These are phyloP conservation scores for Drosophila ambigua DNA, from an alignment of 1,140 invertebrate genomes.

Conservation along the genomic window DNA sequence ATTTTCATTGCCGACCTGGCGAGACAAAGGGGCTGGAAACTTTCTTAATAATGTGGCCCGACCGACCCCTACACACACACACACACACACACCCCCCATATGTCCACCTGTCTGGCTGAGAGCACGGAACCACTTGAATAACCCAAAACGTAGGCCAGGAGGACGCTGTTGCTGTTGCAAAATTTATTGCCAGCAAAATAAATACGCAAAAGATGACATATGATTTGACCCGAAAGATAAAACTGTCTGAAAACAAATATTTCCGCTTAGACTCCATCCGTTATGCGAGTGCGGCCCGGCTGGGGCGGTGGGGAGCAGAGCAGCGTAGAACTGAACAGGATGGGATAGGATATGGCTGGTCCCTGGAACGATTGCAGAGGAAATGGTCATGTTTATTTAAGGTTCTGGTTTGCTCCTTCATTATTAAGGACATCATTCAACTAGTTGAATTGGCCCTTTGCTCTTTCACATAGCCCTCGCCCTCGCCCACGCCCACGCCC, in stretches of 20 bases:
- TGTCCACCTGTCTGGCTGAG: conserved; percentile 48
- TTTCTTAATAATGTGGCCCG: conserved; percentile 70
- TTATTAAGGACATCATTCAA: conserved; percentile 81
- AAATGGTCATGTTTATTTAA: conserved; percentile 67
- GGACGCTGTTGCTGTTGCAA: conserved; percentile 53
- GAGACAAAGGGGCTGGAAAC: conserved; percentile 50
- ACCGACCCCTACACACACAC: conserved; percentile 31
- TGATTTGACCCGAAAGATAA: conserved; percentile 76
- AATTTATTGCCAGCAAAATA: conserved; percentile 70
- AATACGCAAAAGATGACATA: conserved; percentile 81
- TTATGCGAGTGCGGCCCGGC: conserved; percentile 7
- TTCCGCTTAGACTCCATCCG: conserved; percentile 58
- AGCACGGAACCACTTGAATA: neutral
- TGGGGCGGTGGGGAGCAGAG: neutral
- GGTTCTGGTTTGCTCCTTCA: conserved; percentile 71
- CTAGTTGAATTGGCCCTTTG: conserved; percentile 62
- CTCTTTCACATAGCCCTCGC: conserved; percentile 11
- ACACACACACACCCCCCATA: conserved; percentile 32
- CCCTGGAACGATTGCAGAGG: conserved; percentile 25
- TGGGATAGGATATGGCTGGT: too few relatives aligned
- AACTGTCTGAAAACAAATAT: conserved; percentile 78
- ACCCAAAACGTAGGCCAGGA: neutral
- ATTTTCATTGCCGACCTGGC: conserved; percentile 56
- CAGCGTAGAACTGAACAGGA: neutral
- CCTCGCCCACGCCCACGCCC: too few relatives aligned